Evolutionary conservation across 2,113 vertebrate species (phyloP).

Genomic region (Camelus dromedarius): DNA sequence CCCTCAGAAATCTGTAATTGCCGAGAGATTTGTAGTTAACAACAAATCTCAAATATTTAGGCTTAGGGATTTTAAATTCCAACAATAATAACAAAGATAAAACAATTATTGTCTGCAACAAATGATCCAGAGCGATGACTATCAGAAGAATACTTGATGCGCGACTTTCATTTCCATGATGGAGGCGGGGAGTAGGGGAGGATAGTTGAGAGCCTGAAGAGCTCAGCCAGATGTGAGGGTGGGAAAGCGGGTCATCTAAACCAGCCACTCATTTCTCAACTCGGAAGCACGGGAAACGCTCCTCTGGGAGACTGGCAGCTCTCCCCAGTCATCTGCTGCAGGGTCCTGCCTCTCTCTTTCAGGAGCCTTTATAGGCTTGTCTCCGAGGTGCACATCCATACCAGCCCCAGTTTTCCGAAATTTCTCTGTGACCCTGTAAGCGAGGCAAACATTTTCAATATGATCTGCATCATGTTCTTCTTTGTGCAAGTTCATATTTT

Average conservation of each 20-base stretch:
- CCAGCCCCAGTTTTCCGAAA: not conserved
- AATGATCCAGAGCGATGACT: not conserved
- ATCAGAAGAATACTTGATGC: conserved; percentile 48
- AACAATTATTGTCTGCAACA: conserved; percentile 42
- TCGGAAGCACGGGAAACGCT: not conserved
- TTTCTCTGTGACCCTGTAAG: conserved; percentile 27
- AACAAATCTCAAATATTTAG: conserved; percentile 71
- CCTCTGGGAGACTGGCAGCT: not conserved
- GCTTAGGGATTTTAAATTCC: conserved; percentile 54
- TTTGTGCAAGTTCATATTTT: conserved; percentile 76
- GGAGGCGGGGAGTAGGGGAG: not conserved
- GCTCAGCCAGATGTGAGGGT: conserved; percentile 33
- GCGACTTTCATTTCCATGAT: conserved; percentile 12
- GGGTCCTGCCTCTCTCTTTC: not conserved
- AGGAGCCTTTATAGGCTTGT: not conserved
- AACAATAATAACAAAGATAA: conserved; percentile 69
- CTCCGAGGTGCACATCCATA: not conserved
- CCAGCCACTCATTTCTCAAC: conserved; percentile 69
- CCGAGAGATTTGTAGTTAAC: conserved; percentile 75
- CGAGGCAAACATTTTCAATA: not conserved
- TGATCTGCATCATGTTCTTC: not conserved
- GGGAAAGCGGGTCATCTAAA: conserved; percentile 67
- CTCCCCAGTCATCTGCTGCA: not conserved
- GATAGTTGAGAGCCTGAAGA: not conserved
- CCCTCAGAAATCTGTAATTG: conserved; percentile 71